These are phyloP conservation scores for Scrobipalpa atriplicella DNA, from an alignment of 2,888 invertebrate genomes.

Conservation along the genomic window DNA sequence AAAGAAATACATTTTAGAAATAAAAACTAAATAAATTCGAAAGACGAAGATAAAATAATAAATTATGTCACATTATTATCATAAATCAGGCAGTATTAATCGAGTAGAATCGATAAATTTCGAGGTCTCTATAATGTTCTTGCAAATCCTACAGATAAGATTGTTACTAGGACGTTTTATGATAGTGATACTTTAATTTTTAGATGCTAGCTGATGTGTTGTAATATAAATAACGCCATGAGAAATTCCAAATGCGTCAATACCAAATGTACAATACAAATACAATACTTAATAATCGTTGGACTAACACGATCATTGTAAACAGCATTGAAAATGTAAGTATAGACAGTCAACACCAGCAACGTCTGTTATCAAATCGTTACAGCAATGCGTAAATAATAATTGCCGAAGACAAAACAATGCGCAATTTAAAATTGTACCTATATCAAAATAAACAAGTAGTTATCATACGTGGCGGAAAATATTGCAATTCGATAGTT, in stretches of 20 bases:
- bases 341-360: background rate
- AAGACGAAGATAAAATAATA: no score
- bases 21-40: no score
- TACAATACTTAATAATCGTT: background rate
- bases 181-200: background rate
- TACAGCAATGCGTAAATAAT: background rate
- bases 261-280: constrained; percentile 2
- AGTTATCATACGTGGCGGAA: no score
- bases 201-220: background rate
- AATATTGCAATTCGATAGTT: no score
- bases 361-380: background rate
- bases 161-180: no score
- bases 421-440: background rate
- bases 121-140: no score
- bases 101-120: no score
- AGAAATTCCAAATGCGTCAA: background rate
- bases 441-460: no score
- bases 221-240: background rate
- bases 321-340: background rate
- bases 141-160: no score
- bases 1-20: no score
- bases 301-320: background rate
- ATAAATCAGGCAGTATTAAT: no score
- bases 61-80: no score
- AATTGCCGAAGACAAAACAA: background rate